Base-by-base conservation (phyloP, 30 jellyfish, hydroid and myxozoan genomes). In the Hydractinia symbiolongicarpus region DNA sequence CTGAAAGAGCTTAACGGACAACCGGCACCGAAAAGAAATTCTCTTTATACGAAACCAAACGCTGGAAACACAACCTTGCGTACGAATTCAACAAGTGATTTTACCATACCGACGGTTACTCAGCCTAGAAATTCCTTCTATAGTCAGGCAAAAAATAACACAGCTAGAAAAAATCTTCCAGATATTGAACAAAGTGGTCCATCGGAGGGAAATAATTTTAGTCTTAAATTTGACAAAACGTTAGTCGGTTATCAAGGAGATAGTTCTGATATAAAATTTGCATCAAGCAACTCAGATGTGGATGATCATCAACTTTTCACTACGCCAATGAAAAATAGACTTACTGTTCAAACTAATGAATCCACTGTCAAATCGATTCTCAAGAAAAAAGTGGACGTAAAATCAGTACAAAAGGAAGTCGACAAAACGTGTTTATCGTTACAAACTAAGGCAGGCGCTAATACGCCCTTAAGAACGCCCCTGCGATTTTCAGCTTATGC, bases 171-270 rank as follows among this genome's bases (percentile, higher is more conserved):
- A 58, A 17, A 58, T 2, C 16, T 58, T 17, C 1, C 69, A 58
- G 69, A 17, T 17, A 58, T 11, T 58, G 69, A 1, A 11, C 69
- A 58, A 11, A 13, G 69, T 11, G 69, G 69, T 17, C 44, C 44
- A 30, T 30, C 2, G 44, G 44, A 30, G 44, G 44, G 44, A 2
- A 30, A 30, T 30, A 30, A 1, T 16, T 1, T 51, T 51, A 51
- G 74, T n/a, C 74, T 64, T 14, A 62, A 61, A 17, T 79, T 79
- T 61, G 19, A 66, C 55, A 67, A 60, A 51, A 79, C 87, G 4
- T 53, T 79, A 20, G 87, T 79, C 13, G 87, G 87, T 62, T 79
- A 61, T 57, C 87, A 79, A 79, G 87, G 87, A 1, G 85, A 66
- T 51, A 52, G 15, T 50, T 16, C 40, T 17, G 72, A n/a, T 64